Evolutionary conservation across 2,888 invertebrate species (phyloP).

Genomic region (Timandra comae): DNA sequence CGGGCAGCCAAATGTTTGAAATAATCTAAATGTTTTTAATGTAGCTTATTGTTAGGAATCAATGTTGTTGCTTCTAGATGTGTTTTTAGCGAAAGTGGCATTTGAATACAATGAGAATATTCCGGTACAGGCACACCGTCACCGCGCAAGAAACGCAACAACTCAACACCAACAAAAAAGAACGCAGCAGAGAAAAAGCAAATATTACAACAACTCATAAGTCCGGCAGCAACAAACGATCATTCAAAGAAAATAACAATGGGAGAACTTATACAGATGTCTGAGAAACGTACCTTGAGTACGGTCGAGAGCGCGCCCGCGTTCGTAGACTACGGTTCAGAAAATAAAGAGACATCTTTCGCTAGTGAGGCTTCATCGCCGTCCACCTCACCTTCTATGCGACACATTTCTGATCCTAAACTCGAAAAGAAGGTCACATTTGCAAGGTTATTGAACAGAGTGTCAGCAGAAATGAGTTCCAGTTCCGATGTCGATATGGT

Average conservation of each 20-base stretch:
- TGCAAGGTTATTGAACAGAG: conserved; percentile 83
- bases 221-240: conserved; percentile 80
- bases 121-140: conserved; percentile 82
- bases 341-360: conserved; percentile 79
- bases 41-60: conserved; percentile 48
- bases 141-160: conserved; percentile 86
- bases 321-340: conserved; percentile 62
- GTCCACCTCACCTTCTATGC: conserved; percentile 73
- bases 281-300: conserved; percentile 75
- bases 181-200: conserved; percentile 86
- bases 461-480: conserved; percentile 86
- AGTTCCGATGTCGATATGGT: conserved; percentile 82
- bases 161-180: conserved; percentile 86
- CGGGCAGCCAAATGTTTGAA: conserved; percentile 23
- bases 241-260: conserved; percentile 80
- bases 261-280: conserved; percentile 85
- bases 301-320: conserved; percentile 69
- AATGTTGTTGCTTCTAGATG: conserved; percentile 40
- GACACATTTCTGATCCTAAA: conserved; percentile 80
- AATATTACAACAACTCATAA: conserved; percentile 86
- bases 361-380: conserved; percentile 69
- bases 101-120: conserved; percentile 16
- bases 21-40: conserved; percentile 28
- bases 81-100: conserved; percentile 4
- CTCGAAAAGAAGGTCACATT: conserved; percentile 88